These are phyloP conservation scores for Oryzias sinensis DNA, from an alignment of 2,797 vertebrate species.

Conservation along the genomic window DNA sequence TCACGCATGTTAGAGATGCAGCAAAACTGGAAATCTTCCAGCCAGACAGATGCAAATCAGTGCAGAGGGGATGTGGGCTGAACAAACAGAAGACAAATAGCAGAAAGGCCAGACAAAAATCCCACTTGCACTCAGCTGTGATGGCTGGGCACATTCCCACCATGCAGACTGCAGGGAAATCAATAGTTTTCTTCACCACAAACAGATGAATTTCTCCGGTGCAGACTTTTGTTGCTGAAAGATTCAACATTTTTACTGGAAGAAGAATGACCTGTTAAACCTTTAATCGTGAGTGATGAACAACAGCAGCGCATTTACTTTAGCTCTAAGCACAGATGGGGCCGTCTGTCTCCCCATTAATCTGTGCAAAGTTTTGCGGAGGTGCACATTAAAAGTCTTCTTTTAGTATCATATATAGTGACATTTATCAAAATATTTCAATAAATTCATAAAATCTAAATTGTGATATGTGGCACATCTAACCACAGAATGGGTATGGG, in stretches of 20 bases:
- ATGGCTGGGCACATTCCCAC: slow-evolving; percentile 55
- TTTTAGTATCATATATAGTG: too few relatives aligned
- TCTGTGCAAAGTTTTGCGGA: background rate
- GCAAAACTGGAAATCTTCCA: slow-evolving; percentile 11
- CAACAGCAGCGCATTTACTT: slow-evolving; percentile 22
- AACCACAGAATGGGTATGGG: too few relatives aligned
- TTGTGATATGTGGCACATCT: too few relatives aligned
- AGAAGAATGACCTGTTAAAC: slow-evolving; percentile 45
- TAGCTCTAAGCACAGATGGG: slow-evolving; percentile 6
- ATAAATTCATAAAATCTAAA: too few relatives aligned
- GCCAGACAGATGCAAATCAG: slow-evolving; percentile 46
- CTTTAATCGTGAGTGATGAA: slow-evolving; percentile 47
- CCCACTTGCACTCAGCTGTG: slow-evolving; percentile 42
- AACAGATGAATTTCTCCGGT: slow-evolving; percentile 60
- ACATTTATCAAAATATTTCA: too few relatives aligned
- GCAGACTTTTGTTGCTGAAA: slow-evolving; percentile 40
- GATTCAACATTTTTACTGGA: slow-evolving; percentile 49
- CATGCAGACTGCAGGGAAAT: slow-evolving; percentile 67
- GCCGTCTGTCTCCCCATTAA: background rate
- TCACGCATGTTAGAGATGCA: slow-evolving; percentile 6
- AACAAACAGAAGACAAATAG: slow-evolving; percentile 43
- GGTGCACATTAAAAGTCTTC: too few relatives aligned
- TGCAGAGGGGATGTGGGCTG: slow-evolving; percentile 20
- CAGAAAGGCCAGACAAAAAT: slow-evolving; percentile 47
- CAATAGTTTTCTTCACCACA: slow-evolving; percentile 69